A percentile compares a stretch with the other conserved stretches of the same genome.
These are phyloP conservation scores for Pelvicachromis taeniatus DNA, from an alignment of 2,113 vertebrate species.

Conservation along the genomic window DNA sequence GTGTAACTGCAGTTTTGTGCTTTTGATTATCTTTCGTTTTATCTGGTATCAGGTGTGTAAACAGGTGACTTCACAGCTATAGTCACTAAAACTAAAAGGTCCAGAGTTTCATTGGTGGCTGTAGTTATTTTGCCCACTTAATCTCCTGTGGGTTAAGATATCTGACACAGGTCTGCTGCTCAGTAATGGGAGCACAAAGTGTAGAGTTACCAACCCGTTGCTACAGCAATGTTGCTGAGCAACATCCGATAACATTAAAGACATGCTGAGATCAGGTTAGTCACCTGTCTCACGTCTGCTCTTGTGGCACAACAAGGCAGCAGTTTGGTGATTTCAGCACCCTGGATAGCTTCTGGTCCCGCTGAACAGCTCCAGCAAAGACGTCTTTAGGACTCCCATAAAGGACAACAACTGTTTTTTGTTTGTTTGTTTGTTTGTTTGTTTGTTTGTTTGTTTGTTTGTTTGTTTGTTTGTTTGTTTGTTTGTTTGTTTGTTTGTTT, in stretches of 20 bases:
- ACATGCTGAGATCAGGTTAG: conserved; percentile 18
- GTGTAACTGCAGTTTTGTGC: neutral
- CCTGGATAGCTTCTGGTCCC: conserved; percentile 37
- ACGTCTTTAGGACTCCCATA: neutral
- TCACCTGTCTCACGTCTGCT: neutral
- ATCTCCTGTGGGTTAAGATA: conserved; percentile 14
- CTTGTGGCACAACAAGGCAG: neutral
- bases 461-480: neutral
- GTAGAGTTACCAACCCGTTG: conserved; percentile 58
- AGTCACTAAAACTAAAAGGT: neutral
- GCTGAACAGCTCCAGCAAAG: neutral
- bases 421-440: neutral
- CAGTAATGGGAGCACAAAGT: conserved; percentile 23
- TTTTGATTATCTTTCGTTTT: neutral
- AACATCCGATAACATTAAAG: conserved; percentile 29
- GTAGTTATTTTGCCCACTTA: neutral
- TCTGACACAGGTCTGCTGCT: conserved; percentile 22
- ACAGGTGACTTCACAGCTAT: neutral
- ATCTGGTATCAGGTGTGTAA: neutral
- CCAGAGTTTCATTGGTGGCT: neutral
- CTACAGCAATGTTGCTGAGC: conserved; percentile 49
- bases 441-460: neutral
- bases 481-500: neutral
- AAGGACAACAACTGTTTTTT: neutral
- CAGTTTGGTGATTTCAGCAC: conserved; percentile 29